phyloP scores from a whole-genome alignment of 2,113 vertebrate genomes.

The Peucedramus taeniatus region DNA sequence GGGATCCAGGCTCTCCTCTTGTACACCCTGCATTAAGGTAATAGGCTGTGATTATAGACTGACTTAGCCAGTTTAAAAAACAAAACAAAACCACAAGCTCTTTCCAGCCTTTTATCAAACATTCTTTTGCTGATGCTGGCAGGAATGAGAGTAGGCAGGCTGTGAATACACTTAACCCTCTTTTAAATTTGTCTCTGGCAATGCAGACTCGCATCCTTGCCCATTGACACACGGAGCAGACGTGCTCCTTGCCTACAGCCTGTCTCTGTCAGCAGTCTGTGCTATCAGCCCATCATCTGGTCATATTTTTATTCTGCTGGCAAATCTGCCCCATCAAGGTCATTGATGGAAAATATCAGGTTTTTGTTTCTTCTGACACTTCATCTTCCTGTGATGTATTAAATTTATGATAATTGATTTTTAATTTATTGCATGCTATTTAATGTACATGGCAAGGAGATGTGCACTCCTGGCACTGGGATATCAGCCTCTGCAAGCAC shows the following conservation, averaged over 20 bases:
- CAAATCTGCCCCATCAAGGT: not conserved
- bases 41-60: not conserved
- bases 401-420: not conserved
- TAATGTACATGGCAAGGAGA: not conserved
- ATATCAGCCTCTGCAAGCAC: not conserved
- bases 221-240: not conserved
- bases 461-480: rapidly evolving
- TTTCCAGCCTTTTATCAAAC: not conserved
- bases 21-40: not conserved
- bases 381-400: not conserved
- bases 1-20: not conserved
- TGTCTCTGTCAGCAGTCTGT: not conserved
- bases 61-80: not conserved
- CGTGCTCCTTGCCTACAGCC: not conserved
- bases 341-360: not conserved
- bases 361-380: not conserved
- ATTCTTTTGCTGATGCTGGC: not conserved
- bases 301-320: not conserved
- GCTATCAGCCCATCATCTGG: not conserved
- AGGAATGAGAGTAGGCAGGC: not conserved
- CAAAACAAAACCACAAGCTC: not conserved
- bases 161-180: not conserved
- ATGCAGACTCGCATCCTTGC: not conserved
- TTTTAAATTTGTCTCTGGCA: not conserved
- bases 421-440: not conserved